Base-by-base conservation (phyloP, 2,888 invertebrate species). In the Luperina nickerlii region DNA sequence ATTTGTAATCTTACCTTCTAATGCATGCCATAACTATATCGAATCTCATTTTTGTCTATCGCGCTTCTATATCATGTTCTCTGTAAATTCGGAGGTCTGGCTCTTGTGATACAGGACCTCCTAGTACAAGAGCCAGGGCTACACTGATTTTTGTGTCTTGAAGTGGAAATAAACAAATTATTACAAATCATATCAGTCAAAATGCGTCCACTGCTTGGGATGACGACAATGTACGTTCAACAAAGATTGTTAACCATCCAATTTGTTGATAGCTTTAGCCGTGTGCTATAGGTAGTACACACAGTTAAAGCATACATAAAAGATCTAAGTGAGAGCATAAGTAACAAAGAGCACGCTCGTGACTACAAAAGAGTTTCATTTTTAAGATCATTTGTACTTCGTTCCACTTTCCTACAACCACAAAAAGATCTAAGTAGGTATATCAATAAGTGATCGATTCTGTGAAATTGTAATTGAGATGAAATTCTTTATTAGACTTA, bases 321-420 rank as follows among this genome's bases (percentile, higher is more conserved):
- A 78, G 32, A 78, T 81, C 38, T 74, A 74, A 83, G 79, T 76
- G 81, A 86, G 77, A 84, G 65, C 74, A 66, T 77, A 57, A 78
- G 70, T 67, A 81, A 88, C 80, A 87, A 87, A 81, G 73, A 81
- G 54, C 5, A 65, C 32, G 42, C 32, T 85, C 85, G 82, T 89
- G 89, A 87, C 83, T 78, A 69, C 38, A 82, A 68, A 74, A 72
- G 80, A 67, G 76, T 80, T 81, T 79, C 66, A 78, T 85, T 89
- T 88, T 85, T 74, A 72, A 85, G 57, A 87, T 45, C 68, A 77
- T 81, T 83, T 77, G 76, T 80, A 83, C 75, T 82, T 82, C 32
- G 88, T 76, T 78, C 88, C 78, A 89, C 89, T 89, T 88, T 89
- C 81, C 8, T 74, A 68, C 68, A 68, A 86, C 78, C 76, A 84